A percentile compares a stretch with the other conserved stretches of the same genome.
These are phyloP conservation scores for Phortica variegata DNA, from an alignment of 1,140 invertebrate genomes.

Conservation along the genomic window DNA sequence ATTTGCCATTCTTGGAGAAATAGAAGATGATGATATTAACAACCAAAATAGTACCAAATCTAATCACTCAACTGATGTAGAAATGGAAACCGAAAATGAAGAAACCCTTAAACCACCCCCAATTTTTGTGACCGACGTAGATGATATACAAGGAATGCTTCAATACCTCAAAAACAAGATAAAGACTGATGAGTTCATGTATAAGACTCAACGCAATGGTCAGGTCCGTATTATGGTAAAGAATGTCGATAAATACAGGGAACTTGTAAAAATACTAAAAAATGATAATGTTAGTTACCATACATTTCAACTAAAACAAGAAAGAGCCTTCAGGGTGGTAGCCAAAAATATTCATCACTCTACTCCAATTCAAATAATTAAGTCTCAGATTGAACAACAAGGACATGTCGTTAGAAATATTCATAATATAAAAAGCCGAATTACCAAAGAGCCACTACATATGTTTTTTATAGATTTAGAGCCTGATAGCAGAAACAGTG, in stretches of 20 bases:
- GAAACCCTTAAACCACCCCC: neutral
- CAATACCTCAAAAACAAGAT: neutral
- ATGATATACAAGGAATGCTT: neutral
- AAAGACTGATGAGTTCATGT: neutral
- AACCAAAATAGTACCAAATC: neutral
- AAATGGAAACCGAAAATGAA: neutral
- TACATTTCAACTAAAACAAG: neutral
- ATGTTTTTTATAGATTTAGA: neutral
- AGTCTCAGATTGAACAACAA: neutral
- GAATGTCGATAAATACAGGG: neutral
- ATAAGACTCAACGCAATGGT: neutral
- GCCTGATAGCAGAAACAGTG: neutral
- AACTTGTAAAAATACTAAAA: neutral
- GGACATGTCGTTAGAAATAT: neutral
- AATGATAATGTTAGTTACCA: neutral
- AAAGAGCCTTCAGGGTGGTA: neutral
- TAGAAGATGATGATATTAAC: neutral
- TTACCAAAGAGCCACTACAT: neutral
- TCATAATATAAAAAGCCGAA: neutral
- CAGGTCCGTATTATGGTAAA: neutral
- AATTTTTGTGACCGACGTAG: neutral
- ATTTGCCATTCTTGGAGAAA: no score
- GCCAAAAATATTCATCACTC: neutral
- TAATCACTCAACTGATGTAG: no score
- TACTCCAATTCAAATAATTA: neutral